These are phyloP conservation scores for Bergia puertoricense DNA, from an alignment of 92 coral and sea anemone species.

Conservation along the genomic window DNA sequence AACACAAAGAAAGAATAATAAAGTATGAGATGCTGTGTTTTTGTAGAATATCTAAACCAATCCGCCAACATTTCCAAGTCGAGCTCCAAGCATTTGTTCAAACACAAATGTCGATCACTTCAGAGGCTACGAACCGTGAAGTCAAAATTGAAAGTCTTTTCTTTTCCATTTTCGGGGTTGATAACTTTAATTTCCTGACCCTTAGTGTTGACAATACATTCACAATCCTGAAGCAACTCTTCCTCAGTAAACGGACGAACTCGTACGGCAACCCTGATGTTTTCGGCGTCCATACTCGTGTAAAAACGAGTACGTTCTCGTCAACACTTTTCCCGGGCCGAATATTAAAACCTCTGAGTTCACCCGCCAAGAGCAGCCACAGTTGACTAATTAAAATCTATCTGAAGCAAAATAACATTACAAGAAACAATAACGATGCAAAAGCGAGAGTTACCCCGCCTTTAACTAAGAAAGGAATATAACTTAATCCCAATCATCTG, in stretches of 20 bases:
- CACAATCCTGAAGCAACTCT: conserved; percentile 68
- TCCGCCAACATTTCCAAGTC: conserved; percentile 30
- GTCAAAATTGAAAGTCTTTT: conserved; percentile 86
- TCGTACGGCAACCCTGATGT: conserved; percentile 82
- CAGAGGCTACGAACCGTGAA: conserved; percentile 66
- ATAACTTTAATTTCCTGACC: conserved; percentile 71
- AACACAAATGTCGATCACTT: not conserved
- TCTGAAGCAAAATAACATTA: not conserved
- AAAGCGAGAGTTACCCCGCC: conserved; percentile 30
- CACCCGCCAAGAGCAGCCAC: conserved; percentile 18
- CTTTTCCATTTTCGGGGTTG: conserved; percentile 77
- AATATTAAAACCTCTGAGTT: not conserved
- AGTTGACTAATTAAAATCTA: not conserved
- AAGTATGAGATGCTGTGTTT: conserved; percentile 24
- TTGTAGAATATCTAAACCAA: conserved; percentile 11
- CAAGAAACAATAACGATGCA: conserved; percentile 30
- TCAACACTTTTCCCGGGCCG: conserved; percentile 21
- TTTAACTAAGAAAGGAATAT: conserved; percentile 36
- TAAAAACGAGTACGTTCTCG: not conserved
- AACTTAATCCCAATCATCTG: conserved; percentile 47
- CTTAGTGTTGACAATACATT: conserved; percentile 71
- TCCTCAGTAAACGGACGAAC: conserved; percentile 79
- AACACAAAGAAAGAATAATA: conserved; percentile 35
- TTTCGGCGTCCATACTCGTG: conserved; percentile 41
- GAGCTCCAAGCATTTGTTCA: conserved; percentile 40